A percentile compares a stretch with the other conserved stretches of the same genome.
Conservation (phyloP, 2,888 invertebrate genomes). For the Resseliella maxima region DNA sequence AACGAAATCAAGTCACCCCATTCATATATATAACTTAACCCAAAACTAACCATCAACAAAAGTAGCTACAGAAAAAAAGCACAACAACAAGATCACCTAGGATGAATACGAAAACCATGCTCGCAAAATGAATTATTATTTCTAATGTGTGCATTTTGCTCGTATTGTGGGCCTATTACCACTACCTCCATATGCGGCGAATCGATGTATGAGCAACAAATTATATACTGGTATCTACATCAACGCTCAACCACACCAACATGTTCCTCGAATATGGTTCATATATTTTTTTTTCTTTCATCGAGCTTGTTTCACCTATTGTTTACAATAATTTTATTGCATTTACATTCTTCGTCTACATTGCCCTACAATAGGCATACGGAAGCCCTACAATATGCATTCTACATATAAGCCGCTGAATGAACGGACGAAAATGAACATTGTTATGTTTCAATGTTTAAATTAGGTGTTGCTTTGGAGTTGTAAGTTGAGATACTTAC, state of each 20-base stretch:
- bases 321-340: conserved; percentile 46
- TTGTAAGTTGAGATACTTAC: conserved; percentile 47
- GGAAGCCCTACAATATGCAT: conserved; percentile 41
- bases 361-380: conserved; percentile 19
- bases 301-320: conserved; percentile 40
- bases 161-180: neutral
- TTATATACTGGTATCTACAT: neutral
- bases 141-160: conserved; percentile 17
- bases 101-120: conserved; percentile 6
- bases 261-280: neutral
- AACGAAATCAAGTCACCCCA: neutral
- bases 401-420: conserved; percentile 5
- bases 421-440: conserved; percentile 41
- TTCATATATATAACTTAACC: too few species aligned
- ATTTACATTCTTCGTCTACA: neutral
- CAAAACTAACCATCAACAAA: neutral
- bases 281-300: neutral
- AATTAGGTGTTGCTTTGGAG: conserved; percentile 51
- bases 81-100: neutral
- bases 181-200: neutral
- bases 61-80: neutral
- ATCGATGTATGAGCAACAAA: neutral
- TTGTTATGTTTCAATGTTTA: conserved; percentile 54
- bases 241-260: conserved; percentile 2
- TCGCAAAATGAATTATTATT: conserved; percentile 52